Evolutionary conservation across 1,140 invertebrate genomes (phyloP).

Genomic region (Linepithema humile): DNA sequence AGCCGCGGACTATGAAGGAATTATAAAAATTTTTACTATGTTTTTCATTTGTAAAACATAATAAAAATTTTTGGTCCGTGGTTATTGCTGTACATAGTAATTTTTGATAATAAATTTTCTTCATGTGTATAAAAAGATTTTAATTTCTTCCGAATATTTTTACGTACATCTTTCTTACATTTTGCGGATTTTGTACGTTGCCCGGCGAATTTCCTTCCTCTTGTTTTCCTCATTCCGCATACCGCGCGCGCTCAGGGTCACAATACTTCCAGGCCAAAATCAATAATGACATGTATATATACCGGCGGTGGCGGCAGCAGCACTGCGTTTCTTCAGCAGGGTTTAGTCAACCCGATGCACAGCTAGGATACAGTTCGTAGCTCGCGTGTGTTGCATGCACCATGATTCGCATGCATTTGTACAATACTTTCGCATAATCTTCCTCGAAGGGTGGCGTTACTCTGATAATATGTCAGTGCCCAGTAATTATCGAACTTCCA

Average conservation of each 20-base stretch:
- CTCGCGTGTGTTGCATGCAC: background rate
- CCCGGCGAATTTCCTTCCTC: background rate
- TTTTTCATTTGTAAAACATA: too few species aligned
- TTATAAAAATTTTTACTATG: too few species aligned
- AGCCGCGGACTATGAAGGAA: too few species aligned
- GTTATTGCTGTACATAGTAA: too few species aligned
- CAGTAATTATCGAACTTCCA: background rate
- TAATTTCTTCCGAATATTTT: background rate
- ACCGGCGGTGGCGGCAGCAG: slow-evolving; percentile 53
- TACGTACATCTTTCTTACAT: background rate
- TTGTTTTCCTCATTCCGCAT: background rate
- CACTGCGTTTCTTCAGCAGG: slow-evolving; percentile 47
- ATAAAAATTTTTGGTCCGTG: too few species aligned
- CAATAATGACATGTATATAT: slow-evolving; percentile 69
- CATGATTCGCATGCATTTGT: background rate
- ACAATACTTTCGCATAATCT: background rate
- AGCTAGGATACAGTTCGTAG: background rate
- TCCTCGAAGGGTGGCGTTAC: background rate
- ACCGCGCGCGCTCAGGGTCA: slow-evolving; percentile 60
- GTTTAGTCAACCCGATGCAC: slow-evolving; percentile 70
- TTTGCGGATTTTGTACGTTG: background rate
- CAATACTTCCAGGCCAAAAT: slow-evolving; percentile 68
- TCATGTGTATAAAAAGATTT: too few species aligned
- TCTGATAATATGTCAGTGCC: background rate
- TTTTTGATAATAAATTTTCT: too few species aligned